Percentiles rank a stretch among this genome's conserved stretches.
phyloP scores from a whole-genome alignment of 1,140 invertebrate species.

The Eriosoma lanigerum region DNA sequence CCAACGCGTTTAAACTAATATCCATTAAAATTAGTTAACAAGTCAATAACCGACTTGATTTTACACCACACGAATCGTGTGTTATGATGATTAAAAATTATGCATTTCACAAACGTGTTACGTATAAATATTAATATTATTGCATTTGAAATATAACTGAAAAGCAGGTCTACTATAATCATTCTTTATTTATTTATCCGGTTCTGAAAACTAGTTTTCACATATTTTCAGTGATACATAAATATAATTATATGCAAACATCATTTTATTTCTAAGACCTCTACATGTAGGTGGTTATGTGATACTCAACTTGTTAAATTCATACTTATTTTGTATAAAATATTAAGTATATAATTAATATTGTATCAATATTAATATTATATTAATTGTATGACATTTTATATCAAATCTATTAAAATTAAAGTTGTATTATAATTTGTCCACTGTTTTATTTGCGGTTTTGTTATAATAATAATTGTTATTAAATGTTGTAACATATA shows the following conservation, averaged over 20 bases:
- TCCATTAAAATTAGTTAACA: background rate
- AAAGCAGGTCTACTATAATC: background rate
- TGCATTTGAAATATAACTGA: background rate
- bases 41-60: background rate
- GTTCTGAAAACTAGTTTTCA: background rate
- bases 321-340: background rate
- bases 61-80: background rate
- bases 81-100: background rate
- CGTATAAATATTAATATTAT: background rate
- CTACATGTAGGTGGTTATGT: background rate
- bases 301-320: background rate
- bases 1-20: background rate
- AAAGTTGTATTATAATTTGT: no score
- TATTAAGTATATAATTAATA: background rate
- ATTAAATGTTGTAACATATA: no score
- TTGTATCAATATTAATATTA: background rate
- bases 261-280: background rate
- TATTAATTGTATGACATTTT: background rate
- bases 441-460: no score
- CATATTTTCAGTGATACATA: background rate
- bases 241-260: background rate
- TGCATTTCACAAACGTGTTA: no score
- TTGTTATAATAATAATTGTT: no score
- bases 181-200: background rate
- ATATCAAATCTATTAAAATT: background rate